Conservation (phyloP, 2,888 invertebrate genomes). For the Trissolcus brochymenae region DNA sequence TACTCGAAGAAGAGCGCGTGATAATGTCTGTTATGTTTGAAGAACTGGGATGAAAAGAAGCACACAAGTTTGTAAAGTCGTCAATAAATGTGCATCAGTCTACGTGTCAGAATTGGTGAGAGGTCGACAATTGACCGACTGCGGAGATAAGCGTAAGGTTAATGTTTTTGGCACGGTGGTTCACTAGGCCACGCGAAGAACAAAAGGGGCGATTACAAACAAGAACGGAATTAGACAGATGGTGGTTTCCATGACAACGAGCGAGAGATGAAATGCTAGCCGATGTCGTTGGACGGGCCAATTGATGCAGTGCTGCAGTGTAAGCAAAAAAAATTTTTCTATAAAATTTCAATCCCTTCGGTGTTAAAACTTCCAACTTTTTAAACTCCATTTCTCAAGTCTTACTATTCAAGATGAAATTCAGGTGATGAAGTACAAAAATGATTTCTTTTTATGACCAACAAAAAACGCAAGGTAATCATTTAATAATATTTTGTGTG, state of each 20-base stretch:
- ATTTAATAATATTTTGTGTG: too few species aligned
- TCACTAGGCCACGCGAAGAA: conserved; percentile 39
- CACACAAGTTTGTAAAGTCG: conserved; percentile 26
- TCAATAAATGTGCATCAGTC: conserved; percentile 46
- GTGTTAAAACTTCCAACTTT: too few species aligned
- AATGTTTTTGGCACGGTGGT: conserved; percentile 59
- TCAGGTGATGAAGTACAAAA: too few species aligned
- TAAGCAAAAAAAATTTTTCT: too few species aligned
- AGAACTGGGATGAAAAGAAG: background rate
- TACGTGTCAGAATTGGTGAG: conserved; percentile 31
- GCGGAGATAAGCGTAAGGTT: conserved; percentile 57
- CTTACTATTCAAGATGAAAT: too few species aligned
- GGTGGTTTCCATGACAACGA: conserved; percentile 53
- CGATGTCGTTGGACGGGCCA: conserved; percentile 46
- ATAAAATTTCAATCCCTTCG: too few species aligned
- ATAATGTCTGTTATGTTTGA: too few species aligned
- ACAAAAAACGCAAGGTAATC: too few species aligned
- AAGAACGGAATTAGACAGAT: conserved; percentile 60
- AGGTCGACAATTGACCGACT: conserved; percentile 58
- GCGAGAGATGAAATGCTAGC: conserved; percentile 52
- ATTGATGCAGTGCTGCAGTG: conserved; percentile 23
- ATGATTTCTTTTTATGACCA: too few species aligned
- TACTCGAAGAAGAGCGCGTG: background rate
- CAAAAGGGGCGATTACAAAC: conserved; percentile 48
- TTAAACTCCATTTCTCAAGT: too few species aligned